Conservation (phyloP, 2,113 vertebrate species). For the Xyrauchen texanus region DNA sequence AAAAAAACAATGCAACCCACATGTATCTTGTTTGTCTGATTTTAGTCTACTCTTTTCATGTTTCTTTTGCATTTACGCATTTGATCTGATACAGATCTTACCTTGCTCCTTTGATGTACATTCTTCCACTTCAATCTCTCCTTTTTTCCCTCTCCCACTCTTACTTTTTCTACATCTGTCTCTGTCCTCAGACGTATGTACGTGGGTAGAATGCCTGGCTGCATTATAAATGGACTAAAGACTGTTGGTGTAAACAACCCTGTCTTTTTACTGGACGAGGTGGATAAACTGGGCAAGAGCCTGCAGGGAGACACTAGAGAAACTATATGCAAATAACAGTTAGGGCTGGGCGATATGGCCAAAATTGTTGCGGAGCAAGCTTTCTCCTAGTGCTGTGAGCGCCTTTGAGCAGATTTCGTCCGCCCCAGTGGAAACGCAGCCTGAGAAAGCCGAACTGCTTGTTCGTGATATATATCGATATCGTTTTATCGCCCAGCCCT, state of each 20-base stretch:
- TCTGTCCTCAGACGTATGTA: conserved; percentile 83
- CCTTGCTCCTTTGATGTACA: background rate
- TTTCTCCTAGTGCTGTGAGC: too few relatives aligned
- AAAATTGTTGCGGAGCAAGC: too few relatives aligned
- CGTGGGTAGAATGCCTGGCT: conserved; percentile 96
- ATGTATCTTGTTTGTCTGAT: too few relatives aligned
- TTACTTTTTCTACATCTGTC: background rate
- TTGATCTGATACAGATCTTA: background rate
- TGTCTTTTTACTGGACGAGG: conserved; percentile 93
- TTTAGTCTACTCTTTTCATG: background rate
- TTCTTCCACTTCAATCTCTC: background rate
- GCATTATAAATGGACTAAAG: conserved; percentile 95
- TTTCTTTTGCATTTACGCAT: background rate
- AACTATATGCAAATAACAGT: background rate
- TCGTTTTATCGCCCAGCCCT: too few relatives aligned
- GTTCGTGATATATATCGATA: too few relatives aligned
- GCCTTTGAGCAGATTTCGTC: too few relatives aligned
- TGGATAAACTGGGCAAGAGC: conserved; percentile 95
- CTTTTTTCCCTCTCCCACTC: background rate
- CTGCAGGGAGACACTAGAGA: conserved; percentile 88
- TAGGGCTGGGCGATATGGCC: too few relatives aligned
- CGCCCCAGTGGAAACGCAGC: too few relatives aligned
- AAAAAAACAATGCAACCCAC: too few relatives aligned
- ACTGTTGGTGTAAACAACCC: conserved; percentile 93
- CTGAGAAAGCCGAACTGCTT: too few relatives aligned